Conservation (phyloP, 2,113 vertebrate species). For the Takifugu bimaculatus region DNA sequence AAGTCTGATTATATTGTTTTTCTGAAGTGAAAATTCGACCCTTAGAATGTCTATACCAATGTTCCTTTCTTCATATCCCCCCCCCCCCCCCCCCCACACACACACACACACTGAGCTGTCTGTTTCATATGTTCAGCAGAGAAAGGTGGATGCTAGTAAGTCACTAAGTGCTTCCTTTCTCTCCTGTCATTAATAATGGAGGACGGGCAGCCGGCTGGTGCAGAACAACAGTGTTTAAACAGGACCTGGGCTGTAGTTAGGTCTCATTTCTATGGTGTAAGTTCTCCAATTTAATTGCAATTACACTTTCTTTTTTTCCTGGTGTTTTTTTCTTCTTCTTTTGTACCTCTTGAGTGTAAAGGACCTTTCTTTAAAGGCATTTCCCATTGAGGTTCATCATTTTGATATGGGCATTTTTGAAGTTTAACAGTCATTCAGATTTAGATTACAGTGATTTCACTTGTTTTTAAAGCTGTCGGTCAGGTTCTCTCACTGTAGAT, state of each 20-base stretch:
- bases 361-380: neutral
- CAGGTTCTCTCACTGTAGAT: neutral
- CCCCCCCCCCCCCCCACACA: neutral
- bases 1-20: slow-evolving; percentile 48
- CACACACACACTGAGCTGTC: neutral
- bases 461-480: too few relatives aligned
- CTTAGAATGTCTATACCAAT: slow-evolving; percentile 22
- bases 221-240: slow-evolving; percentile 10
- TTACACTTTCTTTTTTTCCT: neutral
- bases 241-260: slow-evolving; percentile 13
- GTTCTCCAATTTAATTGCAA: neutral
- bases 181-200: slow-evolving; percentile 68
- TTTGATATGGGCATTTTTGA: neutral
- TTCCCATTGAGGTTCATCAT: neutral
- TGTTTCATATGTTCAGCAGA: slow-evolving; percentile 24
- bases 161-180: slow-evolving; percentile 60
- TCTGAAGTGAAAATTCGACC: slow-evolving; percentile 56
- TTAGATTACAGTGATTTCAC: too few relatives aligned
- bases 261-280: neutral
- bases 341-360: neutral
- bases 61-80: slow-evolving; percentile 21
- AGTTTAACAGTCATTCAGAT: too few relatives aligned
- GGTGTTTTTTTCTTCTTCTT: too few relatives aligned
- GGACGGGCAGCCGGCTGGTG: slow-evolving; percentile 34
- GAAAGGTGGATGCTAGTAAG: slow-evolving; percentile 38